Percentiles rank a stretch among this genome's conserved stretches.
Conservation (phyloP, 1,140 invertebrate species). For the Patella vulgata region DNA sequence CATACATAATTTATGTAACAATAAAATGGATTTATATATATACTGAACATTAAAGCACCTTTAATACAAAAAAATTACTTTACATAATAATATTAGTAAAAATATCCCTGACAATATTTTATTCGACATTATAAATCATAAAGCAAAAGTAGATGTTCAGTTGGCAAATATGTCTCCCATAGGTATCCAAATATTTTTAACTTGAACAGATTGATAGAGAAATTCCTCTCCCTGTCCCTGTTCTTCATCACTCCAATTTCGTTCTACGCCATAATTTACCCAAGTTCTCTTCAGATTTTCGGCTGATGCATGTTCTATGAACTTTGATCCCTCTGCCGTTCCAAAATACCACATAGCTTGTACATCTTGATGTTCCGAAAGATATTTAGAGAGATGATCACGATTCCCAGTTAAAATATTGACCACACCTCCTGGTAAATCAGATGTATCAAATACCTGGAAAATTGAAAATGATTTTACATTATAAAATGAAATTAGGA, state of each 20-base stretch:
- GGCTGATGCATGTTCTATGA: constrained; percentile 65
- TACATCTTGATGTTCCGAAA: constrained; percentile 68
- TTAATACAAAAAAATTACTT: no score
- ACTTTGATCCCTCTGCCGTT: constrained; percentile 62
- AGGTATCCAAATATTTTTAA: constrained; percentile 70
- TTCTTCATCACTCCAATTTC: constrained; percentile 54
- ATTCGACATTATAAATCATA: no score
- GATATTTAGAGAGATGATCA: constrained; percentile 65
- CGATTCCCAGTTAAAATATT: constrained; percentile 69
- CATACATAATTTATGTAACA: no score
- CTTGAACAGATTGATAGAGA: constrained; percentile 65
- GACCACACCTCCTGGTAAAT: constrained; percentile 69
- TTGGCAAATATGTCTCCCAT: constrained; percentile 72
- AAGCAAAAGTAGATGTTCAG: no score
- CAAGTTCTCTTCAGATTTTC: constrained; percentile 68
- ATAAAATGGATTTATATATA: no score
- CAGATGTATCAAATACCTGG: constrained; percentile 70
- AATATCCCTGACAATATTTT: no score
- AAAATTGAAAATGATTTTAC: constrained; percentile 1
- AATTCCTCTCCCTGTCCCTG: constrained; percentile 68
- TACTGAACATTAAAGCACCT: no score
- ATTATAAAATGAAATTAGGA: not conserved
- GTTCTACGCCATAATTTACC: constrained; percentile 64
- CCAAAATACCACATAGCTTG: constrained; percentile 68
- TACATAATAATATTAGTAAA: no score